Conservation (phyloP, 1,140 invertebrate species). For the Pseudachorutes palmiensis region DNA sequence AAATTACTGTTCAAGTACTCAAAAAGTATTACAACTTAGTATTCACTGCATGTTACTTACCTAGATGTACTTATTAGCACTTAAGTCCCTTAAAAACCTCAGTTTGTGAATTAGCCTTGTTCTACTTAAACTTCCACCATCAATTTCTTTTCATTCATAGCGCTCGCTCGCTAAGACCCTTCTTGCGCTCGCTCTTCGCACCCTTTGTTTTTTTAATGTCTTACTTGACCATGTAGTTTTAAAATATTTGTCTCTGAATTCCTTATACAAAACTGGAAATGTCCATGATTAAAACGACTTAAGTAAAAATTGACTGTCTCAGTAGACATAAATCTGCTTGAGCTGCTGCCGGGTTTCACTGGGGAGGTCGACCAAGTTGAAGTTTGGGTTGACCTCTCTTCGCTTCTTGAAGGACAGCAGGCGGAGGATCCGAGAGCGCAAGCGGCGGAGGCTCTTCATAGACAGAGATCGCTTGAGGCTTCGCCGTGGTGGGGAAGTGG, state of each 20-base stretch:
- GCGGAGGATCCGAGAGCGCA: neutral
- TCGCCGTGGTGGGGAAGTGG: neutral
- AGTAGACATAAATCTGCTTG: slow-evolving; percentile 4
- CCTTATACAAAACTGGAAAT: too few relatives aligned
- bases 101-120: too few relatives aligned
- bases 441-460: neutral
- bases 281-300: too few relatives aligned
- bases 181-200: too few relatives aligned
- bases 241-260: too few relatives aligned
- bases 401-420: neutral
- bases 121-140: too few relatives aligned
- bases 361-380: neutral
- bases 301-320: too few relatives aligned
- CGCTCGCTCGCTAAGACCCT: too few relatives aligned
- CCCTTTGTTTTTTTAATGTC: too few relatives aligned
- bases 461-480: slow-evolving; percentile 2
- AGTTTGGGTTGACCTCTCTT: neutral
- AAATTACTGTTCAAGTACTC: slow-evolving; percentile 1
- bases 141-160: too few relatives aligned
- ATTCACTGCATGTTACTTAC: neutral
- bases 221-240: too few relatives aligned
- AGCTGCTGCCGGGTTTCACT: slow-evolving; percentile 3
- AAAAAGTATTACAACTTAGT: neutral
- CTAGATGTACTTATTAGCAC: neutral
- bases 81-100: neutral